These are phyloP conservation scores for Leptura quadrifasciata DNA, from an alignment of 2,888 invertebrate species.

Conservation along the genomic window DNA sequence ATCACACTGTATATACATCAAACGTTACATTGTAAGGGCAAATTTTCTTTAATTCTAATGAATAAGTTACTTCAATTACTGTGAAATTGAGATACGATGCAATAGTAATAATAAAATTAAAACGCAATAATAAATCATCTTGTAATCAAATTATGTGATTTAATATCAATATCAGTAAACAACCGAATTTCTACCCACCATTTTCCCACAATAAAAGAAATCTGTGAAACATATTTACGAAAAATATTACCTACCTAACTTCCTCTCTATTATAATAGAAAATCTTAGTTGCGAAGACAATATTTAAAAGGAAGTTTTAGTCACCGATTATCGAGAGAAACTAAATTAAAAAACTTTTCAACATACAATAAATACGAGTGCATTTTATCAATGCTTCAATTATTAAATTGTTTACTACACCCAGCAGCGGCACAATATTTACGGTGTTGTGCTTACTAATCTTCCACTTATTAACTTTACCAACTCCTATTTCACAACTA, in stretches of 20 bases:
- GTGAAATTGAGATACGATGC: too few species aligned
- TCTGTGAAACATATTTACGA: neutral
- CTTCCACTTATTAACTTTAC: neutral
- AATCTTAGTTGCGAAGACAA: neutral
- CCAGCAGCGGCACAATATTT: neutral
- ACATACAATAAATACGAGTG: neutral
- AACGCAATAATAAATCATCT: too few species aligned
- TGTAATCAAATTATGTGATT: too few species aligned
- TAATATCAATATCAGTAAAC: too few species aligned
- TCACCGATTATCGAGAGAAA: neutral
- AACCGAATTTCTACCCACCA: too few species aligned
- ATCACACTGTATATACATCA: too few species aligned
- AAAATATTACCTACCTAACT: neutral
- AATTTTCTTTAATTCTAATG: too few species aligned
- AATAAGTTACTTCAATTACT: too few species aligned
- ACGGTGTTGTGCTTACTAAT: neutral
- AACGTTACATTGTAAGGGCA: too few species aligned
- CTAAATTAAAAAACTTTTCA: neutral
- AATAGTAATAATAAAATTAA: too few species aligned
- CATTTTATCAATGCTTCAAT: neutral
- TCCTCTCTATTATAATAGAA: neutral
- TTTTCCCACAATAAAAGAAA: neutral
- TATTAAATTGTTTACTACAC: neutral
- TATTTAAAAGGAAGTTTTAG: neutral
- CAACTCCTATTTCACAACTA: neutral